Conservation (phyloP, 2,113 vertebrate species). For the Bubo bubo region DNA sequence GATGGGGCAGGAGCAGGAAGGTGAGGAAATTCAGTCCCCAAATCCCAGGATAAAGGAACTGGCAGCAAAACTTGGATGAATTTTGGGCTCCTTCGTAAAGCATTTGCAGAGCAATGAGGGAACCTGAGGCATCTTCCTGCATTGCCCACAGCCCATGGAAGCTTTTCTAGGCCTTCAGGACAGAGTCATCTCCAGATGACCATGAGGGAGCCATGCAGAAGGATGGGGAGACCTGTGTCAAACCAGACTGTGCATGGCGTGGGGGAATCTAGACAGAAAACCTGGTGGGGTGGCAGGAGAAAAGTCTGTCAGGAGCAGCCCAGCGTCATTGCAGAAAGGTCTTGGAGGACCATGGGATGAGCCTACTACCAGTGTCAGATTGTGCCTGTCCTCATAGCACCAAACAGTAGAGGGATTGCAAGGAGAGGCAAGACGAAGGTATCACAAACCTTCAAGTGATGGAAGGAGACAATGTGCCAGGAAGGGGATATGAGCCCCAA, state of each 20-base stretch:
- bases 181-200: neutral
- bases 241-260: neutral
- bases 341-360: fast-evolving
- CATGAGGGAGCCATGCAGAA: fast-evolving
- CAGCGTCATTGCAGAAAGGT: fast-evolving
- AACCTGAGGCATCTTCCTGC: neutral
- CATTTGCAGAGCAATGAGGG: neutral
- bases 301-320: neutral
- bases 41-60: neutral
- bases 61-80: neutral
- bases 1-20: neutral
- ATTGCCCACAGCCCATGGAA: fast-evolving
- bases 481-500: neutral
- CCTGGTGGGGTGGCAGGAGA: neutral
- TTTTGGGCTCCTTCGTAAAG: neutral
- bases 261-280: neutral
- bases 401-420: neutral
- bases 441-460: neutral
- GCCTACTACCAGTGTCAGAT: neutral
- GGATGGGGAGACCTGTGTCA: neutral
- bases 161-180: neutral
- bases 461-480: neutral
- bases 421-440: neutral
- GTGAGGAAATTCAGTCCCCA: neutral
- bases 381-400: neutral